Base-by-base conservation (phyloP, 1,140 invertebrate genomes). In the Pseudomyrmex pallidus region DNA sequence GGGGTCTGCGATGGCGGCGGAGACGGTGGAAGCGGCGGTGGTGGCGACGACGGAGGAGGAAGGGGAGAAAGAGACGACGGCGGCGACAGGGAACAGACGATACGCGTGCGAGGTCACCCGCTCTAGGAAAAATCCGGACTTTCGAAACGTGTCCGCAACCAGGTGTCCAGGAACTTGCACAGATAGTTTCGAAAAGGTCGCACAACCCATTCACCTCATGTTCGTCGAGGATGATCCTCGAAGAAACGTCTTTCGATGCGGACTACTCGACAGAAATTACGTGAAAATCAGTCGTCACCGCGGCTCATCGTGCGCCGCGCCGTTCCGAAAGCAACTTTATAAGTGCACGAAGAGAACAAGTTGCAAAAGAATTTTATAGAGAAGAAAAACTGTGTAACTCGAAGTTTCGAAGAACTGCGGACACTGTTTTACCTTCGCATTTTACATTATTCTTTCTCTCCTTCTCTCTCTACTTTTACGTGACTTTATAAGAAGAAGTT, bases 71-170 rank as follows among this genome's bases (percentile, higher is more conserved):
- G 25, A 22, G 67, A 15, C 50, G 48, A 13, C 66, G 50, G 59
- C 25, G 52, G 10, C 66, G 12, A 9, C 64, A 2, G 66, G 25
- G 84, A 13, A 59, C 44, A 74, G 68, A 68, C 50, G 62, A 22
- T 20, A 35, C 80, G 62, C 85, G 35, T 35, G 61, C 76, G 73
- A 86, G 54, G 80, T 63, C 63, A 67, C 4, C 44, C 56, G 46
- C 66, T 61, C 54, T 68, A 63, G 15, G 48, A 87, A 87, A 87
- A 86, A 74, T 62, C 44, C 17, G 0, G 44, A 84, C 80, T 86
- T 87, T 86, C 85, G 80, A 86, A 87, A 87, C 50, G 59, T 64
- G 50, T 15, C 48, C 54, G 72, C 44, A 20, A 22, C 59, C 64
- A 7, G 22, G 15, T 17, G 22, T 5, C 52, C 35, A 35, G 35